phyloP scores from a whole-genome alignment of 2,113 vertebrate species.

The Sus scrofa region DNA sequence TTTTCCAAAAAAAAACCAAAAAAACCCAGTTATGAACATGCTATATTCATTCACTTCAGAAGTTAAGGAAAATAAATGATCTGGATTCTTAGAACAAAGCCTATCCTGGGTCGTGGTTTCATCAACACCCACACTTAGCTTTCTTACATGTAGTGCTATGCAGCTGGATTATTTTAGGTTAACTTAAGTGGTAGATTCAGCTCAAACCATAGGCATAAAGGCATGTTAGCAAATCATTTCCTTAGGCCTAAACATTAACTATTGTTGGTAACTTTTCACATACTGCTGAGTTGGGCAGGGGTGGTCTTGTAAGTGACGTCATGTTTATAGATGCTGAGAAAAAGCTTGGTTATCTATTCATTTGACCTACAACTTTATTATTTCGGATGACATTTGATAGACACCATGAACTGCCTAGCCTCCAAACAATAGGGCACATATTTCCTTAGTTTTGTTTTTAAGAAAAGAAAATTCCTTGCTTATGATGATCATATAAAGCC shows the following conservation, averaged over 20 bases:
- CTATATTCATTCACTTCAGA: not conserved
- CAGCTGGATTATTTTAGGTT: not conserved
- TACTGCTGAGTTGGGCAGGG: not conserved
- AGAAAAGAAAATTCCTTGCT: not conserved
- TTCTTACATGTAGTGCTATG: constrained; percentile 13
- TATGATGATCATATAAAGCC: not conserved
- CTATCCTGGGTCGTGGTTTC: accelerated
- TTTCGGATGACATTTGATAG: constrained; percentile 22
- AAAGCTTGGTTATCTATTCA: not conserved
- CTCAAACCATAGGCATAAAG: not conserved
- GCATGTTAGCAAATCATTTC: not conserved
- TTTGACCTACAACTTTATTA: not conserved
- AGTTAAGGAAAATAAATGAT: constrained; percentile 7
- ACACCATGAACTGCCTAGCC: not conserved
- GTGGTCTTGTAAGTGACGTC: not conserved
- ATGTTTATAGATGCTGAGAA: constrained; percentile 36
- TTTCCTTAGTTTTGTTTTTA: constrained; percentile 8
- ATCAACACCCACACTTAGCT: not conserved
- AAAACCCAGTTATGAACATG: not conserved
- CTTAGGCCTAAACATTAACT: not conserved
- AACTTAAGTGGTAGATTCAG: not conserved
- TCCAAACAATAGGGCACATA: not conserved
- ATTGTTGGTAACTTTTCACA: not conserved
- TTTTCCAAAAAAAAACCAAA: not conserved
- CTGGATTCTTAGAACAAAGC: not conserved